Base-by-base conservation (phyloP, 2,113 vertebrate genomes). In the Taurulus bubalis region DNA sequence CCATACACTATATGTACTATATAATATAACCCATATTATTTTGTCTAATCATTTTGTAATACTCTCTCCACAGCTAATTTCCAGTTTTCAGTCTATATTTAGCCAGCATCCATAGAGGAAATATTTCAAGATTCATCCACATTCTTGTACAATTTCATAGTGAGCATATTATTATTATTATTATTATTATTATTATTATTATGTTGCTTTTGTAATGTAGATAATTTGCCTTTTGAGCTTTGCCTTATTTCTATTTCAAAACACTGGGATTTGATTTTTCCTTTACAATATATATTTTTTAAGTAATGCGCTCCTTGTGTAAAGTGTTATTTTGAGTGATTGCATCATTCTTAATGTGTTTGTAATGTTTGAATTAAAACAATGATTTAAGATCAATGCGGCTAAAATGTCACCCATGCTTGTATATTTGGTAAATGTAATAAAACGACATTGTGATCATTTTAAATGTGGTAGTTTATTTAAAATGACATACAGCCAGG, bases 161-260 rank as follows among this genome's bases (percentile, higher is more conserved):
- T n/a, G n/a, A n/a, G n/a, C n/a, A n/a, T 69, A 66, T 83, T 83
- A 79, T 85, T 84, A 70, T 79, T 79, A 80, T 85, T 85, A 84
- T 85, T 69, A 73, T 81, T 69, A 73, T 80, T 80, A 71, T 81
- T 90, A 71, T 90, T 90, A 84, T 83, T 77, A 77, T 85, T 85
- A 82, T 86, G 16, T 77, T 90, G 55, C 40, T 83, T 89, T 77
- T 78, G 77, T 82, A 76, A 51, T 91, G 77, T 93, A 85, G 87
- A 90, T 91, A 83, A 32, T 85, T 80, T 92, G 87, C 30, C 82
- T 74, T 91, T 89, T 85, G 47, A 79, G 87, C 77, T 90, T 92
- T 82, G 93, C 90, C 90, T 94, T 93, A 85, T 93, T 91, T 88
- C 86, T 75, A 51, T 91, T 87, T 91, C 20, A 55, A 85, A 75